A percentile compares a stretch with the other conserved stretches of the same genome.
These are phyloP conservation scores for Menidia beryllina DNA, from an alignment of 2,113 vertebrate species.

Conservation along the genomic window DNA sequence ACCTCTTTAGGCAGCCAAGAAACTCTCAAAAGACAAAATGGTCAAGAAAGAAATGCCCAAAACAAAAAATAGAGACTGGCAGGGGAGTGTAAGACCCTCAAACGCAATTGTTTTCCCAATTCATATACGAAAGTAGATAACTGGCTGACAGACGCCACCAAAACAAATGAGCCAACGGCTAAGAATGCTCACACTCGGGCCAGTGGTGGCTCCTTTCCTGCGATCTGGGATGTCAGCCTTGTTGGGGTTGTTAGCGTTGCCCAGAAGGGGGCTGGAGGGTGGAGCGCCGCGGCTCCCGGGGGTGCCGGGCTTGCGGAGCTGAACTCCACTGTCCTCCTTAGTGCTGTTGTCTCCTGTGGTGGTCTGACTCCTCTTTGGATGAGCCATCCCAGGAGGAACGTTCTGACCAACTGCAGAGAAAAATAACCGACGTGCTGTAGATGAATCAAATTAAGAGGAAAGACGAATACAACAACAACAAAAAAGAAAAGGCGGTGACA, in stretches of 20 bases:
- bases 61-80: neutral
- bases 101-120: too few relatives aligned
- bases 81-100: neutral
- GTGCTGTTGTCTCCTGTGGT: constrained; percentile 87
- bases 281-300: constrained; percentile 88
- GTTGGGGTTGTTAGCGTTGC: constrained; percentile 96
- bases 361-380: constrained; percentile 93
- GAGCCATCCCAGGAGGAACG: constrained; percentile 85
- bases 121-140: too few relatives aligned
- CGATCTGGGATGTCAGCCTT: constrained; percentile 98
- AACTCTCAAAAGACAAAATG: neutral
- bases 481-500: neutral
- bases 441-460: too few relatives aligned
- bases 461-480: too few relatives aligned
- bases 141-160: too few relatives aligned
- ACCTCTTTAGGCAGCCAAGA: neutral
- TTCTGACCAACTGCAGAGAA: constrained; percentile 87
- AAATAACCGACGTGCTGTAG: neutral
- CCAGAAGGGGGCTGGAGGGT: constrained; percentile 92
- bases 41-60: too few relatives aligned
- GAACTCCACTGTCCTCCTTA: constrained; percentile 89
- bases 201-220: constrained; percentile 88
- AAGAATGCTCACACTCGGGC: constrained; percentile 85
- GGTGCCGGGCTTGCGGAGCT: constrained; percentile 86
- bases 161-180: too few relatives aligned